Evolutionary conservation across 2,888 invertebrate genomes (phyloP).

Genomic region (Anthophora plumipes): DNA sequence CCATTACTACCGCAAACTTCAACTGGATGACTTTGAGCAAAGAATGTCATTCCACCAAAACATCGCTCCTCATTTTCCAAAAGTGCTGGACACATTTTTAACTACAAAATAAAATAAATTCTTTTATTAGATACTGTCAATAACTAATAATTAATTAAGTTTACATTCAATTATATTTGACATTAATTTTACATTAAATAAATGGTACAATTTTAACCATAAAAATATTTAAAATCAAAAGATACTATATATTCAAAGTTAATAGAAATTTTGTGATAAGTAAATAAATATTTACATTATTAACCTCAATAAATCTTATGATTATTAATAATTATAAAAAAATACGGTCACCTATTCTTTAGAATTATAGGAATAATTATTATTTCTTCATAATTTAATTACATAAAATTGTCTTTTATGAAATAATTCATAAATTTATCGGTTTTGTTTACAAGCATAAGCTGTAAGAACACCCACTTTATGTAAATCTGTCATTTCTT

Average conservation of each 20-base stretch:
- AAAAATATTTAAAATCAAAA: neutral
- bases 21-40: conserved; percentile 94
- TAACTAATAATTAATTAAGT: no score
- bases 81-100: conserved; percentile 81
- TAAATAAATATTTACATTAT: conserved; percentile 5
- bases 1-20: conserved; percentile 98
- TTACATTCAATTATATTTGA: no score
- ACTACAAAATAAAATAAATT: neutral
- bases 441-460: conserved; percentile 3
- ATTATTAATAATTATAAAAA: neutral
- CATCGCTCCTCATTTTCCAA: conserved; percentile 85
- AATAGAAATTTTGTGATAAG: conserved; percentile 5
- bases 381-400: conserved; percentile 20
- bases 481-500: neutral
- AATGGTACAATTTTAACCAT: neutral
- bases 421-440: conserved; percentile 11
- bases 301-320: neutral
- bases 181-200: no score
- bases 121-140: neutral
- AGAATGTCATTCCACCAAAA: conserved; percentile 96
- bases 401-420: neutral
- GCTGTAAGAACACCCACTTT: conserved; percentile 2
- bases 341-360: neutral
- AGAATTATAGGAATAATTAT: neutral
- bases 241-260: neutral